Evolutionary conservation across 1,140 invertebrate genomes (phyloP).

Genomic region (Charaxes varanes): DNA sequence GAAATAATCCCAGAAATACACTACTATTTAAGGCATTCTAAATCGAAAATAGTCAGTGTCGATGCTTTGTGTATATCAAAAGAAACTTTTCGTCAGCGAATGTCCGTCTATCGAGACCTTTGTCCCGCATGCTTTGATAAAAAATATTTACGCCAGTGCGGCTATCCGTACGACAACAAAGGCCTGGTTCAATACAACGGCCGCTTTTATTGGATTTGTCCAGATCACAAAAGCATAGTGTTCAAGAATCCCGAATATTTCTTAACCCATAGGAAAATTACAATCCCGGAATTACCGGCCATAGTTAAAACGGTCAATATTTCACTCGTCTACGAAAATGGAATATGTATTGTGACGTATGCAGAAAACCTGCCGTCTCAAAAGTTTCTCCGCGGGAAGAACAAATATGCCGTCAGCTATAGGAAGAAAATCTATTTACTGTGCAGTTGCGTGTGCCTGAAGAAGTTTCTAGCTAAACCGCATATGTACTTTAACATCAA

Average conservation of each 20-base stretch:
- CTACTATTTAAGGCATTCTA: conserved; percentile 46
- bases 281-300: conserved; percentile 70
- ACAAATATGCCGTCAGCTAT: conserved; percentile 56
- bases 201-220: conserved; percentile 76
- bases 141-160: conserved; percentile 52
- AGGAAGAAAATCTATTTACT: conserved; percentile 72
- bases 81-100: conserved; percentile 65
- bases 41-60: conserved; percentile 49
- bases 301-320: conserved; percentile 48
- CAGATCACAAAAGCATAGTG: conserved; percentile 64
- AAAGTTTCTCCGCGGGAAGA: conserved; percentile 54
- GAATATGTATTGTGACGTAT: conserved; percentile 76
- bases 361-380: conserved; percentile 66
- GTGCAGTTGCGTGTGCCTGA: conserved; percentile 64
- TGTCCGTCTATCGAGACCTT: conserved; percentile 68
- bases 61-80: conserved; percentile 65
- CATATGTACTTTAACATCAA: conserved; percentile 55
- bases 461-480: conserved; percentile 67
- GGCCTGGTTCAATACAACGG: conserved; percentile 73
- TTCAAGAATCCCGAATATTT: conserved; percentile 48
- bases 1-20: conserved; percentile 37
- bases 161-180: conserved; percentile 60
- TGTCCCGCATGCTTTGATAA: conserved; percentile 74
- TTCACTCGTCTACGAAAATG: conserved; percentile 60
- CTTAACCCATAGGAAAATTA: conserved; percentile 38